These are phyloP conservation scores for Sorex fumeus DNA, from an alignment of 2,113 vertebrate genomes.

Conservation along the genomic window DNA sequence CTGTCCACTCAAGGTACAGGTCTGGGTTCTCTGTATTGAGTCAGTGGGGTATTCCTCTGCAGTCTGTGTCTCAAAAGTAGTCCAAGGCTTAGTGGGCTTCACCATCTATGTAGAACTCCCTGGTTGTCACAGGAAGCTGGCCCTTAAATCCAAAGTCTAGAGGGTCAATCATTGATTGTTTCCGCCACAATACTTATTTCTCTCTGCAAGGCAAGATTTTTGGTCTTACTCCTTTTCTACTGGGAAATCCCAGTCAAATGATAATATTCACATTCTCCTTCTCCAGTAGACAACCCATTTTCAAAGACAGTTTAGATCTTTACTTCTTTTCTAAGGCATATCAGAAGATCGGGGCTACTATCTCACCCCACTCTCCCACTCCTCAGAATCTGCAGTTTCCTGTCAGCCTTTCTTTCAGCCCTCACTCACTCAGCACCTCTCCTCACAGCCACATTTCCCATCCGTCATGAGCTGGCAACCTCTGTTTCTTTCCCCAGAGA, in stretches of 20 bases:
- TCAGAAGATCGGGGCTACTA: background rate
- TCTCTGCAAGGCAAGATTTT: background rate
- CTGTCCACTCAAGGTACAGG: background rate
- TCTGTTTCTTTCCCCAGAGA: constrained; percentile 7
- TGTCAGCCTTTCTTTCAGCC: background rate
- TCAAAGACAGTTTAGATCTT: background rate
- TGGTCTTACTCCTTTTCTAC: background rate
- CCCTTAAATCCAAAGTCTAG: background rate
- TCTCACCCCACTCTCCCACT: no score
- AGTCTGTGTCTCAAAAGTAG: background rate
- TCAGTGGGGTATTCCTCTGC: background rate
- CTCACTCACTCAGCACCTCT: background rate
- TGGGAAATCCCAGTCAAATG: background rate
- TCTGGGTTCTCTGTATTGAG: background rate
- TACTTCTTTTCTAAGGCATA: background rate
- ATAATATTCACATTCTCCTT: background rate
- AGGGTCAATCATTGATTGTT: background rate
- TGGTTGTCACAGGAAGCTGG: background rate
- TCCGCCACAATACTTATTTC: background rate
- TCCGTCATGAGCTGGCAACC: background rate
- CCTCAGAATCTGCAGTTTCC: background rate
- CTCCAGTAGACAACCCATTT: background rate
- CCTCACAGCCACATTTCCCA: background rate
- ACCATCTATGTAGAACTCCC: background rate
- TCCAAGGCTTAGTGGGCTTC: background rate